Base-by-base conservation (phyloP, 2,797 vertebrate species). In the Fringilla coelebs region DNA sequence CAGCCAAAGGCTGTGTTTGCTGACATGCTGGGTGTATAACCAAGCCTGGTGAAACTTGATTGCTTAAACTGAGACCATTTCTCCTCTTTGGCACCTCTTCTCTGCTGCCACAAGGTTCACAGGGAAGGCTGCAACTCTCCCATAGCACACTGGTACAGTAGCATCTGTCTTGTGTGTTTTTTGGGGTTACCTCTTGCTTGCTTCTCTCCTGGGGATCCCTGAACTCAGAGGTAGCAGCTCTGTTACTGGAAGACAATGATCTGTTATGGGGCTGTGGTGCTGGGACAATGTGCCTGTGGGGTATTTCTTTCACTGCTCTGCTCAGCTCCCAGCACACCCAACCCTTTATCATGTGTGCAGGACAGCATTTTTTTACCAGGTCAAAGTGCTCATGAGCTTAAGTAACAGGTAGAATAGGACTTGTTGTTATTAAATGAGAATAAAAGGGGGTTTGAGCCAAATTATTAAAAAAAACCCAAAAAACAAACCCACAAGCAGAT, bases 1-100 rank as follows among this genome's bases (percentile, higher is more conserved):
- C 7, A 40, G 8, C 18, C 31, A 40, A 77, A 74, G 17, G 10
- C 45, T 0, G 0, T 51, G 10, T 67, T 51, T 46, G 17, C 48
- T 67, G 62, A 48, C 6, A 17, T 40, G 18, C 48, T 62, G 1
- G 0, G 5, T 24, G 10, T 62, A 24, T 9, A 58, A 58, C 11
- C 17, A 62, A 80, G 24, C 9, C 14, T 54, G 54, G 26, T 51
- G 25, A 77, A 70, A 54, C 58, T 15, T 51, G 31, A 14, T 83
- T 76, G 14, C 36, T 80, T 24, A 6, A 52, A 29, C 43, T n/a
- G 36, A 73, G 40, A 43, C 28, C 0, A 8, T 63, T 91, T 77
- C 71, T 78, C 16, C 12, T 36, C 10, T 61, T 85, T 73, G 46
- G 7, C 46, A 21, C 7, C 6, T 66, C 8, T 65, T 36, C 70